A percentile compares a stretch with the other conserved stretches of the same genome.
Conservation (phyloP, 2,113 vertebrate genomes). For the Chlorodrepanis virens region DNA sequence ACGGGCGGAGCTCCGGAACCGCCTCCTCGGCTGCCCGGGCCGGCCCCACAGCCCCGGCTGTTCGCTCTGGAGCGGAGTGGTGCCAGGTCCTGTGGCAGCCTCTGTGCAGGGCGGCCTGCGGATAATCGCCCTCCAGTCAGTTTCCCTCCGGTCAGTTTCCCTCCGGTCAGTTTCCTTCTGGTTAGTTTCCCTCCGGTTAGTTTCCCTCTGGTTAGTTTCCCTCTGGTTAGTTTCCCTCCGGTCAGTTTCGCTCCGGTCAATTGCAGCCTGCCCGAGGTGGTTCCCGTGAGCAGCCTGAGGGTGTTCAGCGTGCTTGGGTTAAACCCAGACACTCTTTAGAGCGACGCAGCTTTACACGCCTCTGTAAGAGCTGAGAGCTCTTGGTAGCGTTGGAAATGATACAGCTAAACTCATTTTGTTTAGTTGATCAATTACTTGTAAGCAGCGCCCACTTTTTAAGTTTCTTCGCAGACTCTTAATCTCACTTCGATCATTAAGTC, state of each 20-base stretch:
- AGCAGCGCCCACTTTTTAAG: not conserved
- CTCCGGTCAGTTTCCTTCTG: too few relatives aligned
- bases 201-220: too few relatives aligned
- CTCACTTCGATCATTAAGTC: not conserved
- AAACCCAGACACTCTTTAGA: not conserved
- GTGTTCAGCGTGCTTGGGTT: fast-evolving
- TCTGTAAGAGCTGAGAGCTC: not conserved
- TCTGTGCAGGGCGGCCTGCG: not conserved
- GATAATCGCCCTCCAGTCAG: not conserved
- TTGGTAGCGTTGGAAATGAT: fast-evolving
- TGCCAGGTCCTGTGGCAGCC: fast-evolving
- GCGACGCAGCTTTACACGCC: fast-evolving
- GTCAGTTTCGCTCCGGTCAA: too few relatives aligned
- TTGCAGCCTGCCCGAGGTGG: not conserved
- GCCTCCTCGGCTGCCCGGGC: fast-evolving
- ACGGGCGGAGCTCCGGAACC: not conserved
- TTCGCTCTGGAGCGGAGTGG: not conserved
- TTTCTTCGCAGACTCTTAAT: not conserved
- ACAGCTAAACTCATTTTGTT: not conserved
- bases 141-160: too few relatives aligned
- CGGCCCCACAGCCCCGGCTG: fast-evolving
- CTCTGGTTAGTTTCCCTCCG: too few relatives aligned
- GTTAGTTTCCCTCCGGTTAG: too few relatives aligned
- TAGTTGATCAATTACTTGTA: not conserved
- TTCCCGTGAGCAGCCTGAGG: fast-evolving